Evolutionary conservation across 2,888 invertebrate species (phyloP), one percentile per base, ranked within the genome.

Genomic region (Cyaniris semiargus): DNA sequence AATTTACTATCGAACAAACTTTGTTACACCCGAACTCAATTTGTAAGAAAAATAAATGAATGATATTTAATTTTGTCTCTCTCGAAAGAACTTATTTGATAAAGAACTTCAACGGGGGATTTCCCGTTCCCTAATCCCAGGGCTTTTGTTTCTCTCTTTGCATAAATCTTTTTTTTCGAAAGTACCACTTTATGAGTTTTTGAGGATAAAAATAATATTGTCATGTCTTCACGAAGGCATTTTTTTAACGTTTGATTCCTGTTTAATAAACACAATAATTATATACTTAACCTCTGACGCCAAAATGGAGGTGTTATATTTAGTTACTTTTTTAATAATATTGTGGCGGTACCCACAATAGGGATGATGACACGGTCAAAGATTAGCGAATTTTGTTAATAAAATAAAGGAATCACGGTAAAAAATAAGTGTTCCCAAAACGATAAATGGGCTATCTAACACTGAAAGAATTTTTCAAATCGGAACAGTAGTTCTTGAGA

Each of bases 91-190:
- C 66, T 66, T 66, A 66, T 66, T 66, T 66, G 60, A 60, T 60
- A 66, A 66, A 66, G 27, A 66, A 66, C 31, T 66, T 60, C 13
- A 53, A 53, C 53, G 53, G 53, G 48, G 18, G 18, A 53, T 53
- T 27, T 31, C 27, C 13, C 27, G 66, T 7, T 18, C 27, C 66
- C 66, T 27, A 66, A 66, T 66, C 66, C 27, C 27, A 7, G 31
- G 13, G 66, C 66, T 66, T 66, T 66, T 31, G 66, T 66, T 66
- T 60, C 13, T 66, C 60, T 66, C 66, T 66, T 66, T 66, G 72
- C 72, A 70, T 66, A 31, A 66, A 66, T 66, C 66, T 66, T 31
- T 31, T 66, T 78, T 80, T 80, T 80, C 23, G 58, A 58, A 58
- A 58, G 23, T 23, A 10, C 23, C 23, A 60, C 23, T 23, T 23